Conservation (phyloP, 1,140 invertebrate genomes). For the Temnothorax nylanderi region DNA sequence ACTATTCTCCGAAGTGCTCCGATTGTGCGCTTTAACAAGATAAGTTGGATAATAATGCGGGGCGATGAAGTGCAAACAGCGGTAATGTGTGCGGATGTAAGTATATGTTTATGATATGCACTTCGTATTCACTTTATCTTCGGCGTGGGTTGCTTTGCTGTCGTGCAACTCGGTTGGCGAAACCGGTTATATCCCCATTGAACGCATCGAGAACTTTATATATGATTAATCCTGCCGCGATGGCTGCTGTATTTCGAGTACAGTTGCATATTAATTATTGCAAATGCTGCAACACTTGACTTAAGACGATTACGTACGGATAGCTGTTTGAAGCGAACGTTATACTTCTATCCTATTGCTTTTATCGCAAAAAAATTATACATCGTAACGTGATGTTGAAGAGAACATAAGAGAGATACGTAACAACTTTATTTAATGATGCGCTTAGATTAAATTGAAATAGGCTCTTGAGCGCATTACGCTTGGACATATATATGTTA, state of each 20-base stretch:
- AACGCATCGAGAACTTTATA: constrained; percentile 53
- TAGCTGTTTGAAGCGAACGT: not conserved
- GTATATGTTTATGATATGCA: constrained; percentile 61
- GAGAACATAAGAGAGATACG: not conserved
- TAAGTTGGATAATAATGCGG: constrained; percentile 53
- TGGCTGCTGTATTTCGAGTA: constrained; percentile 27
- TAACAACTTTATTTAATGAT: not conserved
- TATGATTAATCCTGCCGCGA: constrained; percentile 43
- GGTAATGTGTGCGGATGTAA: constrained; percentile 48
- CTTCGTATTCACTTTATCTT: constrained; percentile 60
- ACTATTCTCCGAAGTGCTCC: not conserved
- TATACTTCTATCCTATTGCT: not conserved
- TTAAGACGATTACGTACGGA: not conserved
- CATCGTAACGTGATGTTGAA: not conserved
- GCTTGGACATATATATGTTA: not conserved
- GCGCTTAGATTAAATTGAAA: not conserved
- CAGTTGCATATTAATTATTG: constrained; percentile 54
- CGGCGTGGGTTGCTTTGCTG: constrained; percentile 55
- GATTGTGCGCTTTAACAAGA: constrained; percentile 46
- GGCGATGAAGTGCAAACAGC: constrained; percentile 59
- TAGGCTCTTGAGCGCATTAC: not conserved
- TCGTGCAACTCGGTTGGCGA: constrained; percentile 52
- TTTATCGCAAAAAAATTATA: not conserved
- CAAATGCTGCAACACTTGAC: constrained; percentile 32
- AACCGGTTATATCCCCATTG: constrained; percentile 52